Evolutionary conservation across 2,113 vertebrate species (phyloP).

Genomic region (Anguilla japonica): DNA sequence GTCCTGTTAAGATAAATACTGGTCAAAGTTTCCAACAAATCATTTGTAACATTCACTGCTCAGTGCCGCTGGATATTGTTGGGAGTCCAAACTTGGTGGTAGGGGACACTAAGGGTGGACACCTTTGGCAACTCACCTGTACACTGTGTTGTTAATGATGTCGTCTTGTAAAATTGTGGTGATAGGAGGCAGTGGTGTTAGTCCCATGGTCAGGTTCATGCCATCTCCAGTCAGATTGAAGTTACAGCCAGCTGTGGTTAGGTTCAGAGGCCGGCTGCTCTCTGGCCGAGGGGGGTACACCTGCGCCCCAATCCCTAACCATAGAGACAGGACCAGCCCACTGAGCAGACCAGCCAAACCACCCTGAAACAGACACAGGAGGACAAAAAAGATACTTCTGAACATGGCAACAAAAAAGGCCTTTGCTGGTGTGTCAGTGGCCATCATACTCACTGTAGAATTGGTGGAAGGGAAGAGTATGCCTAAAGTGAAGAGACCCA

Average conservation of each 20-base stretch:
- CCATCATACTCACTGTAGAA: constrained; percentile 62
- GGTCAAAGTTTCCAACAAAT: no score
- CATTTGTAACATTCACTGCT: no score
- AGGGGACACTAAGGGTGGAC: no score
- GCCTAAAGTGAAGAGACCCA: constrained; percentile 74
- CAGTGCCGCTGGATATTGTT: no score
- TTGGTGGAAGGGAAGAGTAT: constrained; percentile 74
- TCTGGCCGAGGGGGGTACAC: constrained; percentile 59
- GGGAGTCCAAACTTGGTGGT: no score
- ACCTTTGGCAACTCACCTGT: constrained; percentile 40
- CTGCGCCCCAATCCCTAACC: constrained; percentile 72
- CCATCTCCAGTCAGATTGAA: constrained; percentile 31
- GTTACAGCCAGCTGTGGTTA: constrained; percentile 66
- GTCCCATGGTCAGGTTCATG: constrained; percentile 50
- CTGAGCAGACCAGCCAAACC: constrained; percentile 66
- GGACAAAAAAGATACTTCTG: background rate
- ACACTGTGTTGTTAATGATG: background rate
- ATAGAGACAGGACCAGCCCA: constrained; percentile 68
- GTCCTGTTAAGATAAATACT: no score
- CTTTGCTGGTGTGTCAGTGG: background rate
- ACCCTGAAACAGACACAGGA: constrained; percentile 55
- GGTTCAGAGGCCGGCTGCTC: constrained; percentile 56
- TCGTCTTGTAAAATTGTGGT: constrained; percentile 17
- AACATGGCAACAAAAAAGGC: background rate
- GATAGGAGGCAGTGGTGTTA: constrained; percentile 11